A percentile compares a stretch with the other conserved stretches of the same genome.
Conservation (phyloP, 23 tunicate genomes). For the Corella eumyota region DNA sequence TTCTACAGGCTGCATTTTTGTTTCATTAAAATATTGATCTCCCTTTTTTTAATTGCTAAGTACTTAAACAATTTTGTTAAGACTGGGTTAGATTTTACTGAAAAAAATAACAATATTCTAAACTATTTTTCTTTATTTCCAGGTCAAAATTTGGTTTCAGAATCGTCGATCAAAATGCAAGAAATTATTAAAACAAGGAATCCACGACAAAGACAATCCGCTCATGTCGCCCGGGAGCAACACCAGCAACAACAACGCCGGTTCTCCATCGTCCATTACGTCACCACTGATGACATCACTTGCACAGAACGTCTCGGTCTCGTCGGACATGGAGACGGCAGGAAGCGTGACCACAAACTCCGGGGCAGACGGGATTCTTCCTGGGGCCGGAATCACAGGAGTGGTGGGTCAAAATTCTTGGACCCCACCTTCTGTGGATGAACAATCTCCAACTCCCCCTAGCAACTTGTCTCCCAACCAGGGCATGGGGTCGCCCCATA, state of each 20-base stretch:
- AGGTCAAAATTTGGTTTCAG: constrained; percentile 99
- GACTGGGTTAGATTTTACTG: too few species aligned
- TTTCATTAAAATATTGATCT: too few species aligned
- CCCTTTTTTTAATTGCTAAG: too few species aligned
- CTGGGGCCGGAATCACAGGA: constrained; percentile 11
- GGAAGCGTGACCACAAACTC: constrained; percentile 24
- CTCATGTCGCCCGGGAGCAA: constrained; percentile 70
- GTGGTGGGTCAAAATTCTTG: constrained; percentile 13
- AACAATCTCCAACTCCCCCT: constrained; percentile 48
- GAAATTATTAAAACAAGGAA: constrained; percentile 92
- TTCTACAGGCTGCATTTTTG: too few species aligned
- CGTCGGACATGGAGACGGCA: constrained; percentile 42
- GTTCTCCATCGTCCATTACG: constrained; percentile 76
- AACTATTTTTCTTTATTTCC: too few species aligned
- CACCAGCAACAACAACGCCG: constrained; percentile 71
- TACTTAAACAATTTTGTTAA: too few species aligned
- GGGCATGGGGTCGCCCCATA: constrained; percentile 56
- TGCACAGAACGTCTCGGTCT: constrained; percentile 14
- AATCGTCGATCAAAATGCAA: constrained; percentile 97
- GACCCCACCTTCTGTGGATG: constrained; percentile 69
- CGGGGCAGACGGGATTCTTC: constrained; percentile 3
- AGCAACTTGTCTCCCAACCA: constrained; percentile 55
- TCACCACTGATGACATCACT: constrained; percentile 61
- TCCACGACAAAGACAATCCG: constrained; percentile 87
- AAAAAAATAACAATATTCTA: too few species aligned